These are phyloP conservation scores for Ariopsis seemanni DNA, from an alignment of 2,113 vertebrate species.

Conservation along the genomic window DNA sequence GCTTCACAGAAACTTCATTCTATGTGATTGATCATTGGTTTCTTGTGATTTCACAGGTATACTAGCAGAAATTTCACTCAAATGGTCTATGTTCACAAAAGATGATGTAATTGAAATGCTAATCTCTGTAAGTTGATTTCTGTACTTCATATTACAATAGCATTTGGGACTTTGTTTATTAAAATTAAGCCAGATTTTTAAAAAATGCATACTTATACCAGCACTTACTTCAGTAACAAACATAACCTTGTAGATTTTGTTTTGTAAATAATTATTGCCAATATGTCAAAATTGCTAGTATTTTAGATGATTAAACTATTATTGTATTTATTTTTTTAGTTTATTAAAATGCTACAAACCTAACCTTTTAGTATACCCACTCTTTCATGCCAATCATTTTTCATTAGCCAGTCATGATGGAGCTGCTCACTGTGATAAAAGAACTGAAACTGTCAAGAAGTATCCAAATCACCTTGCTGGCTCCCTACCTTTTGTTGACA, in stretches of 20 bases:
- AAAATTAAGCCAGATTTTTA: neutral
- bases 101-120: neutral
- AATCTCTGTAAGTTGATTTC: neutral
- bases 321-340: too few relatives aligned
- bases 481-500: slow-evolving; percentile 54
- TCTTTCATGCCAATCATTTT: too few relatives aligned
- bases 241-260: neutral
- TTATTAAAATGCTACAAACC: too few relatives aligned
- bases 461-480: slow-evolving; percentile 52
- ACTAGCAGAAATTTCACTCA: slow-evolving; percentile 1
- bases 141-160: neutral
- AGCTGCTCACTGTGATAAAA: slow-evolving; percentile 55
- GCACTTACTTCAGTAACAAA: neutral
- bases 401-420: slow-evolving; percentile 24
- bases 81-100: neutral
- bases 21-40: neutral
- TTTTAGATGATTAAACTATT: too few relatives aligned
- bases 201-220: neutral
- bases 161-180: too few relatives aligned
- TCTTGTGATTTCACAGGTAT: slow-evolving; percentile 10
- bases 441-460: slow-evolving; percentile 58
- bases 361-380: too few relatives aligned
- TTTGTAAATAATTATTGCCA: too few relatives aligned
- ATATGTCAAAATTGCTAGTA: too few relatives aligned
- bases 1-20: slow-evolving; percentile 4